These are phyloP conservation scores for Gibbula magus DNA, from an alignment of 2,888 invertebrate genomes.

Conservation along the genomic window DNA sequence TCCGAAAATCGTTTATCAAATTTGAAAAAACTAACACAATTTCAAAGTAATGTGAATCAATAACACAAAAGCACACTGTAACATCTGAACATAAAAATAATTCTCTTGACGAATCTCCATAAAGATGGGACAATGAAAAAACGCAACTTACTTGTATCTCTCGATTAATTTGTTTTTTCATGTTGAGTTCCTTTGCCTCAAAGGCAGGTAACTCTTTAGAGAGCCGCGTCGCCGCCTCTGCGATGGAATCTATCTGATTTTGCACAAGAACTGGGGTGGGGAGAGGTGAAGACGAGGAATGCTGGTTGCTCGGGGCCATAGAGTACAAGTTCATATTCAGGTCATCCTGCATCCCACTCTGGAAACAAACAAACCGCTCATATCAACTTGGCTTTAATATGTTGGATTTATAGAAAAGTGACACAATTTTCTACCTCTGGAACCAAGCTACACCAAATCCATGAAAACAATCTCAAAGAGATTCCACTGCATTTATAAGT, in stretches of 20 bases:
- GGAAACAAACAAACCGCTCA: not conserved
- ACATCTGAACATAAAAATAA: too few relatives aligned
- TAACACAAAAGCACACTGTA: too few relatives aligned
- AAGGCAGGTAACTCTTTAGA: constrained; percentile 88
- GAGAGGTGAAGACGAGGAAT: constrained; percentile 12
- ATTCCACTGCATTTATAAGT: too few relatives aligned
- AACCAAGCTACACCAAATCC: not conserved
- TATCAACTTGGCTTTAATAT: not conserved
- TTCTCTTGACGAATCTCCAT: too few relatives aligned
- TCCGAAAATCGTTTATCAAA: too few relatives aligned
- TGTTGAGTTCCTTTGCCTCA: constrained; percentile 90
- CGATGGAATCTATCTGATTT: constrained; percentile 88
- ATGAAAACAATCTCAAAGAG: too few relatives aligned
- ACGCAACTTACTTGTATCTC: constrained; percentile 84
- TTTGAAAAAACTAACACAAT: too few relatives aligned
- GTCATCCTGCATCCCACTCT: constrained; percentile 1
- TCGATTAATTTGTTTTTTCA: constrained; percentile 91
- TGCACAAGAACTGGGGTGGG: constrained; percentile 80
- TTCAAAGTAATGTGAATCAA: too few relatives aligned
- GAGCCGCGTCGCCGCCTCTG: constrained; percentile 88
- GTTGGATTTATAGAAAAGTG: too few relatives aligned
- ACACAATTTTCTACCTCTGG: not conserved
- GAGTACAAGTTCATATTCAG: not conserved
- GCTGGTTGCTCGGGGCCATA: not conserved
- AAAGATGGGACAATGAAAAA: too few relatives aligned